A percentile compares a stretch with the other conserved stretches of the same genome.
phyloP scores from a whole-genome alignment of 2,113 vertebrate species.

The Nansenia antarctica region DNA sequence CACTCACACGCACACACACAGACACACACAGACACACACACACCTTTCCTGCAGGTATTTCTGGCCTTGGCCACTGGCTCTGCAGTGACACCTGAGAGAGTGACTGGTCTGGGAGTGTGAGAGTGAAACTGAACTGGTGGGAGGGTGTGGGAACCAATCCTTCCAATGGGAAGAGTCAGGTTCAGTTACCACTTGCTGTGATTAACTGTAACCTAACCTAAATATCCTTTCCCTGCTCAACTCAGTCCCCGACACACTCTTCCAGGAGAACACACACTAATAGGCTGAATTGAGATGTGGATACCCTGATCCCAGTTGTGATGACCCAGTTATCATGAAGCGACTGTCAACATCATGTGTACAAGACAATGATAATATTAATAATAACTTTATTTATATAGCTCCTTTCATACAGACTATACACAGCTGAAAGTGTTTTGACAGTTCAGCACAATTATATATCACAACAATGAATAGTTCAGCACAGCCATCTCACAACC shows the following conservation, averaged over 20 bases:
- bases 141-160: slow-evolving; percentile 72
- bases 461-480: too few relatives aligned
- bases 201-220: slow-evolving; percentile 47
- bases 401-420: too few relatives aligned
- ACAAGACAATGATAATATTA: too few relatives aligned
- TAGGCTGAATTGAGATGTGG: background rate
- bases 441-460: too few relatives aligned
- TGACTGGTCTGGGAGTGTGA: slow-evolving; percentile 35
- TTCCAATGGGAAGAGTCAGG: slow-evolving; percentile 43
- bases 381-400: too few relatives aligned
- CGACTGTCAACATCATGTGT: too few relatives aligned
- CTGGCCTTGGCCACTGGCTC: background rate
- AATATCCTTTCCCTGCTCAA: slow-evolving; percentile 27
- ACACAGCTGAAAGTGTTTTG: too few relatives aligned
- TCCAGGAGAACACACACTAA: slow-evolving; percentile 12
- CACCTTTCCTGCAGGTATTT: background rate
- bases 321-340: too few relatives aligned
- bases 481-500: too few relatives aligned
- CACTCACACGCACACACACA: too few relatives aligned
- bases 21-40: background rate
- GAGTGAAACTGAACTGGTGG: slow-evolving; percentile 26
- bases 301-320: too few relatives aligned
- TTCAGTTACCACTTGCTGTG: slow-evolving; percentile 59
- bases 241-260: slow-evolving; percentile 25
- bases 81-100: slow-evolving; percentile 24